Conservation (phyloP, 2,888 invertebrate genomes). For the Junonia oenone region DNA sequence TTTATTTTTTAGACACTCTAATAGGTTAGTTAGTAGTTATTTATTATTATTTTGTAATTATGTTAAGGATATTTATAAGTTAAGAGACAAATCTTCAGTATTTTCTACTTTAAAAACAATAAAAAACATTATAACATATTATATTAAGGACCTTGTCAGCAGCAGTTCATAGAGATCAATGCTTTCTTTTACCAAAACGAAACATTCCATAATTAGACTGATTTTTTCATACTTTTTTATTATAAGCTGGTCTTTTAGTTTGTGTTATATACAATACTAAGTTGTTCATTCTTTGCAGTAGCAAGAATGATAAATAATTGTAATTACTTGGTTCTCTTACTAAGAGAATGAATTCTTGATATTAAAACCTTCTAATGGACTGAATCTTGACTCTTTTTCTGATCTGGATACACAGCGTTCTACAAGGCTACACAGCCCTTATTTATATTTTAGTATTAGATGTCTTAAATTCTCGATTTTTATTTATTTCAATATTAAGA, state of each 20-base stretch:
- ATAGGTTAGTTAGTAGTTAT: conserved; percentile 2
- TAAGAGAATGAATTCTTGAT: neutral
- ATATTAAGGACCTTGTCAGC: neutral
- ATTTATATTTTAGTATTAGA: neutral
- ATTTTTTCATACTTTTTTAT: neutral
- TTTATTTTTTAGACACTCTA: neutral
- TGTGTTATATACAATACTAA: neutral
- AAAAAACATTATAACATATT: neutral
- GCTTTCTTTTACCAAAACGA: neutral
- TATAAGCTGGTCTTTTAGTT: conserved; percentile 3
- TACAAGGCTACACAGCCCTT: too few relatives aligned
- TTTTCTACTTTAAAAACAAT: neutral
- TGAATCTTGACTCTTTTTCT: neutral
- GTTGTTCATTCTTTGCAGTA: neutral
- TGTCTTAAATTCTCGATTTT: neutral
- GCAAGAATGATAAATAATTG: neutral
- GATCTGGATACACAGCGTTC: neutral
- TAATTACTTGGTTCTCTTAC: too few relatives aligned
- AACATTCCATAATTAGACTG: conserved; percentile 24
- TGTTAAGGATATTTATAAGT: neutral
- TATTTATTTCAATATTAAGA: neutral
- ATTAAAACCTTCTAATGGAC: neutral
- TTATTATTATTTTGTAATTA: conserved; percentile 12
- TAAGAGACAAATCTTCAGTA: neutral
- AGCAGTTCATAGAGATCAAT: neutral